Evolutionary conservation across 1,140 invertebrate species (phyloP).

Genomic region (Plectrocnemia conspersa): DNA sequence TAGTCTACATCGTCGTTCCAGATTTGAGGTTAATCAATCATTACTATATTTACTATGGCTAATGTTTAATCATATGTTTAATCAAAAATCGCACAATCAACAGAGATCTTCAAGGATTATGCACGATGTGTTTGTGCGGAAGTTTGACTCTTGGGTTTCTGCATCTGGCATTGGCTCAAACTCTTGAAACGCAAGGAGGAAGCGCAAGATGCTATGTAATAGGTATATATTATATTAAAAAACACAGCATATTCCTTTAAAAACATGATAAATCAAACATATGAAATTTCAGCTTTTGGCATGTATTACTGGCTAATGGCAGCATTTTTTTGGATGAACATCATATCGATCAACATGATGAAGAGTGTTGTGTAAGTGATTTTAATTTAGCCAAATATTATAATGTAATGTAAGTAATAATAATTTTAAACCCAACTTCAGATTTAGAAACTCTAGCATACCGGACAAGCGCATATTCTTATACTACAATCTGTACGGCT

Average conservation of each 20-base stretch:
- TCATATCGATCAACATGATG: conserved; percentile 62
- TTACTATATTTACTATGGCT: background rate
- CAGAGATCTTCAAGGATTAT: conserved; percentile 53
- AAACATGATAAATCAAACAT: too few species aligned
- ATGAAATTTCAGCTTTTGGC: conserved; percentile 56
- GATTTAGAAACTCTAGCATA: conserved; percentile 33
- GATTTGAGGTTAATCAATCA: conserved; percentile 52
- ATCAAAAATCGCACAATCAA: conserved; percentile 34
- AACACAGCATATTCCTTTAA: background rate
- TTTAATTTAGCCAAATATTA: background rate
- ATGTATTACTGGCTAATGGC: conserved; percentile 60
- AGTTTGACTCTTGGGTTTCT: conserved; percentile 56
- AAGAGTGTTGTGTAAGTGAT: conserved; percentile 55
- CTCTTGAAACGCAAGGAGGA: conserved; percentile 37
- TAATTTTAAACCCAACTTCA: conserved; percentile 7
- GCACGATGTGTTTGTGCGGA: conserved; percentile 52
- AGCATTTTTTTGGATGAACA: conserved; percentile 64
- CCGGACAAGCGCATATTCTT: conserved; percentile 50
- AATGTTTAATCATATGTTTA: background rate
- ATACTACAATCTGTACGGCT: conserved; percentile 54
- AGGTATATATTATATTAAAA: background rate
- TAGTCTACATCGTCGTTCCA: conserved; percentile 55
- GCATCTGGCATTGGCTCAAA: conserved; percentile 51
- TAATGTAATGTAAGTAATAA: background rate
- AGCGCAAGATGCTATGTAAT: background rate